Conservation (phyloP, 2,888 invertebrate species). For the Dolichopus griseipennis region DNA sequence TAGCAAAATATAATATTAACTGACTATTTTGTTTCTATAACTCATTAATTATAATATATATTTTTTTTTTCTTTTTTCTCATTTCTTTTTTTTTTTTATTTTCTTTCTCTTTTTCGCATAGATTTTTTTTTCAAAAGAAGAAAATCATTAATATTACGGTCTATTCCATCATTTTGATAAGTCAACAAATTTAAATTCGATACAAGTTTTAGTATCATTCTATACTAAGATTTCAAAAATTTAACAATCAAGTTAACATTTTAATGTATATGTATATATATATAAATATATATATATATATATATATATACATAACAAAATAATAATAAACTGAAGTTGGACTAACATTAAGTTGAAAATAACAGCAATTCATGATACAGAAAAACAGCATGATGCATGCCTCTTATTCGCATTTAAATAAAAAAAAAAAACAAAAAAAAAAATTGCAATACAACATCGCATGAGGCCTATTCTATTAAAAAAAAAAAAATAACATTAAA, state of each 20-base stretch:
- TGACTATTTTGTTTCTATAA: neutral
- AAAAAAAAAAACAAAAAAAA: neutral
- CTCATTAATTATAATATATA: neutral
- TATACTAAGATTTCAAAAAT: no score
- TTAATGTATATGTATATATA: no score
- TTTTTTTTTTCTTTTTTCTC: neutral
- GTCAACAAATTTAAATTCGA: no score
- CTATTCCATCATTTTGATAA: neutral
- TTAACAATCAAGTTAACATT: no score
- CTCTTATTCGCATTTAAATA: neutral
- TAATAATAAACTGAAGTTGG: neutral
- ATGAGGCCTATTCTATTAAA: neutral
- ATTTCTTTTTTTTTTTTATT: no score
- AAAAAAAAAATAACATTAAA: neutral
- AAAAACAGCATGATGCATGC: slow-evolving; percentile 3
- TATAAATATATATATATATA: neutral
- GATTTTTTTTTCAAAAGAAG: no score
- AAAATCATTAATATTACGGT: slow-evolving; percentile 1
- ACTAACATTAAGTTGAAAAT: neutral
- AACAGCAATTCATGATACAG: slow-evolving; percentile 6
- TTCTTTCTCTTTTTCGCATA: no score
- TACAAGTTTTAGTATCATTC: no score
- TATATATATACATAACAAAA: neutral
- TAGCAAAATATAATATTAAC: neutral
- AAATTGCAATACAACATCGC: neutral